Evolutionary conservation across 2,888 invertebrate genomes (phyloP), one percentile per base, ranked within the genome.

Genomic region (Coleophora flavipennella): DNA sequence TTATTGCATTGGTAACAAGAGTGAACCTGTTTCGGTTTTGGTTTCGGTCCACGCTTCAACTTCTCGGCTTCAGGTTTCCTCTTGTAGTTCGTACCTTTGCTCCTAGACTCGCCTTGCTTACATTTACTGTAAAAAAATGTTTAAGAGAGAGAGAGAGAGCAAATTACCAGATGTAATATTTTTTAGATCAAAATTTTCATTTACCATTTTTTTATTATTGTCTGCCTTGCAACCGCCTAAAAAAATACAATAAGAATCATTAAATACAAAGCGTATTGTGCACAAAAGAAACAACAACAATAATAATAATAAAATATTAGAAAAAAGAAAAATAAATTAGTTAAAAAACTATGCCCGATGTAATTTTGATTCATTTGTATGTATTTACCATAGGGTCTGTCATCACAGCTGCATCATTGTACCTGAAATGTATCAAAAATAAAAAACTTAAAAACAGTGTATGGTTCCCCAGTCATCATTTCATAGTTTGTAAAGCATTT

Each of bases 1-100:
- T 89, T 89, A 39, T 87, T 70, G 51, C 89, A 89, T 38, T 88
- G 79, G 47, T 79, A 87, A 52, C 89, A 89, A 1, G 85, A 72
- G 46, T 88, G 87, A 2, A 79, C 71, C 43, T 80, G 71, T 54
- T 88, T 89, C 1, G 87, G 84, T 42, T 87, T 83, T 0, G 89
- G 88, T 48, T 89, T 89, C 0, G 89, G 89, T 0, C 89, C 89
- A 4, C 88, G 69, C 50, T 88, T 89, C 44, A 80, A 71, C 49
- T 87, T 86, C 37, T 87, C 86, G 28, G 86, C 76, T 11, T 87
- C 87, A 0, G 85, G 68, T 55, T 89, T 89, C 13, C 77, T 78
- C 55, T 85, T 87, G 48, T 89, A 88, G 37, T 86, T 80, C 29
- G 72, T 61, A 35, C 60, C 68, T 13, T 48, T 60, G 46, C 63